These are phyloP conservation scores for Columba janthina DNA, from an alignment of 2,113 vertebrate species.

Conservation along the genomic window DNA sequence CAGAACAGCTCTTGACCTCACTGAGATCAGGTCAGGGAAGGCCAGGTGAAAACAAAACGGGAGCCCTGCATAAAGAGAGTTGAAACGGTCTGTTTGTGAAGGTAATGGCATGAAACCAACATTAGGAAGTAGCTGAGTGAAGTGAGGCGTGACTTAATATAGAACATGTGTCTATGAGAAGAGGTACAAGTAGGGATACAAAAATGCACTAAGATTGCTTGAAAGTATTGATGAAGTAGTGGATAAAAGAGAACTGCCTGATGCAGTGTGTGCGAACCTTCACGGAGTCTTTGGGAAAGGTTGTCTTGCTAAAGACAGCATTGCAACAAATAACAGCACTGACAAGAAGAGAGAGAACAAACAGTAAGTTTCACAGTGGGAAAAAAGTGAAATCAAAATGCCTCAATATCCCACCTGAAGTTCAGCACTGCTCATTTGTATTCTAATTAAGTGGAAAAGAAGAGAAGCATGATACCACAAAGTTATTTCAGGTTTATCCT, in stretches of 20 bases:
- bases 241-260: not conserved
- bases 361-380: not conserved
- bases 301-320: not conserved
- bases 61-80: conserved; percentile 5
- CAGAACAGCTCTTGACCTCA: conserved; percentile 20
- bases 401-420: not conserved
- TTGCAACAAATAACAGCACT: not conserved
- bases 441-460: conserved; percentile 18
- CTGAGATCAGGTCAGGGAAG: conserved; percentile 28
- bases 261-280: not conserved
- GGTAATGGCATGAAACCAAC: conserved; percentile 48
- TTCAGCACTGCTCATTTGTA: not conserved
- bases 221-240: not conserved
- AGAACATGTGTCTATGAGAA: conserved; percentile 3
- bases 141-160: conserved; percentile 19
- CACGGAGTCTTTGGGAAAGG: not conserved
- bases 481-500: conserved; percentile 26
- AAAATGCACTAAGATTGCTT: conserved; percentile 7
- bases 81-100: conserved; percentile 43
- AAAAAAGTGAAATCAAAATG: not conserved
- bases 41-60: conserved; percentile 52
- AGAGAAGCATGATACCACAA: not conserved
- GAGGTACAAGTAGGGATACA: not conserved
- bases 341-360: not conserved
- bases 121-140: not conserved